phyloP scores from a whole-genome alignment of 1,140 invertebrate species.

The Diprion similis region DNA sequence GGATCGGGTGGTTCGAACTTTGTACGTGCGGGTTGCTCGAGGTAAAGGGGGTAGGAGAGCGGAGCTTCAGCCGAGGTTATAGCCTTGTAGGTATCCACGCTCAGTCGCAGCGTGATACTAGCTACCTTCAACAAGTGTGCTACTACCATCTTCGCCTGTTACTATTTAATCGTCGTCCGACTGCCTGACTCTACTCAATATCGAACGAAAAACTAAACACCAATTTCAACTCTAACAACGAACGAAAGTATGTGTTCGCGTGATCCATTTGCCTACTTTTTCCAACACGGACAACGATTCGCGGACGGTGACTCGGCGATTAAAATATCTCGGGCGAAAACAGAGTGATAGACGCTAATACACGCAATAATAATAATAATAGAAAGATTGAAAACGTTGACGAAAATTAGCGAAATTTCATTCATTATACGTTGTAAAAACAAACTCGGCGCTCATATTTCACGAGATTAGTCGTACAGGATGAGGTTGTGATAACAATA shows the following conservation, averaged over 20 bases:
- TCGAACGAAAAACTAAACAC: neutral
- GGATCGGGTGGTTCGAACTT: constrained; percentile 6
- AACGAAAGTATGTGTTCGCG: neutral
- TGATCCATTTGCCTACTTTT: neutral
- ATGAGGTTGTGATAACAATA: too few relatives aligned
- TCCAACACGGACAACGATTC: neutral
- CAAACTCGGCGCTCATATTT: neutral
- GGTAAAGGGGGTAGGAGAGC: neutral
- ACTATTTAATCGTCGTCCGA: neutral
- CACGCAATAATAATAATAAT: neutral
- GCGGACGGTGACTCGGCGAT: neutral
- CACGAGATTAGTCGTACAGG: too few relatives aligned
- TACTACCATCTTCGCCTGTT: neutral
- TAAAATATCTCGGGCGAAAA: too few relatives aligned
- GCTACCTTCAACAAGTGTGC: constrained; percentile 2
- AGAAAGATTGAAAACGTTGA: neutral
- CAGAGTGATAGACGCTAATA: neutral
- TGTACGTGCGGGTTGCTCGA: neutral
- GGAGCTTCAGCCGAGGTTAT: neutral
- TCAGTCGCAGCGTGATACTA: constrained; percentile 7
- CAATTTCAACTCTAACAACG: neutral
- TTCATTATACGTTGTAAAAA: constrained; percentile 1
- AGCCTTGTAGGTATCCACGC: neutral
- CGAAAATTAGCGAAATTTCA: neutral
- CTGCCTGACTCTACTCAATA: neutral